Evolutionary conservation across 2,797 vertebrate genomes (phyloP), one percentile per base, ranked within the genome.

Genomic region (Hirundo rustica): DNA sequence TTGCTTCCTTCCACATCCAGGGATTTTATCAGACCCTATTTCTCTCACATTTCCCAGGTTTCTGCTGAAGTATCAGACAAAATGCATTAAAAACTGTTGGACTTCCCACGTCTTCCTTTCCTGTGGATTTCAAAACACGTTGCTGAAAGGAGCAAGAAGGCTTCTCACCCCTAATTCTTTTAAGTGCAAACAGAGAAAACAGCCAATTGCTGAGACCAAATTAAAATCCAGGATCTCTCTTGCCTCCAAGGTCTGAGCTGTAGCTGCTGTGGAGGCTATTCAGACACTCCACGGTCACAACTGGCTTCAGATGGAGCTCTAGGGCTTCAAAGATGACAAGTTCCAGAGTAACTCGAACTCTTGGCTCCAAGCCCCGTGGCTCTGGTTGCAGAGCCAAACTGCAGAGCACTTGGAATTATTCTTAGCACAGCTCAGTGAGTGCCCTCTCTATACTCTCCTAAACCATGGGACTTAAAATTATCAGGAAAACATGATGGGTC

Each of bases 331-430:
- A 92, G 89, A 93, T 93, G 93, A 92, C 85, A 92, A 93, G 93
- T 78, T 79, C 81, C 80, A 92, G 84, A 73, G 88, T 85, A 96
- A 95, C 81, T 88, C 4, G 34, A 92, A 96, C 95, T 85, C 91
- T 82, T 95, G 91, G 93, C 95, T 92, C 84, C 0, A 5, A 57
- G 92, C 95, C 96, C 84, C 0, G 3, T 75, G 70, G 93, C 91
- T 97, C 92, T 90, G 90, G 91, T 89, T 95, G 96, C 92, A 96
- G 60, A 94, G 95, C 91, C 93, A 93, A 96, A 92, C 90, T 93
- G 95, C 95, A 91, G 55, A 94, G 89, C 94, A 94, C 78, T 88
- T 95, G 93, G 89, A 94, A 94, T 95, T 93, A 95, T 94, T 95
- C 92, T 95, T 96, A 96, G 93, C 93, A 84, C 95, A 92, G 80